These are phyloP conservation scores for Spicauda simplicius DNA, from an alignment of 2,888 invertebrate genomes.

Conservation along the genomic window DNA sequence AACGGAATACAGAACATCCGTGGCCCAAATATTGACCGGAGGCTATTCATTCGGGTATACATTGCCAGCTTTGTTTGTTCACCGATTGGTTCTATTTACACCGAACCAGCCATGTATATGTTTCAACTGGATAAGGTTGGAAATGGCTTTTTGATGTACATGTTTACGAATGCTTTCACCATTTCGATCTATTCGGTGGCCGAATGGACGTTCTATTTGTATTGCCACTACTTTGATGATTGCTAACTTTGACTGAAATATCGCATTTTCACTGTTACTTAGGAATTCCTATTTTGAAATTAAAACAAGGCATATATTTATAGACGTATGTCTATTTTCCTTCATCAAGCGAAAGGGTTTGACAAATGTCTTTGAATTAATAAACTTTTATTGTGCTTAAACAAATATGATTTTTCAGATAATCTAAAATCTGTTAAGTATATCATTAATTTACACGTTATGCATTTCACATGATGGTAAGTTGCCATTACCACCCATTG, in stretches of 20 bases:
- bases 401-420: no score
- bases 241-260: constrained; percentile 1
- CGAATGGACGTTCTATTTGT: constrained; percentile 18
- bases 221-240: constrained; percentile 4
- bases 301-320: no score
- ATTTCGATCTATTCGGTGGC: constrained; percentile 10
- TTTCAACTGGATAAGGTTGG: constrained; percentile 3
- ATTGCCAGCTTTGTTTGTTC: background rate
- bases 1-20: background rate
- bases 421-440: no score
- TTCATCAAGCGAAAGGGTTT: no score
- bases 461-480: no score
- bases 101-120: constrained; percentile 17
- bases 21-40: background rate
- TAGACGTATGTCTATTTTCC: no score
- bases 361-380: no score
- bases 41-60: constrained; percentile 2
- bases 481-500: no score
- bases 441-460: no score
- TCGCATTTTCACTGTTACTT: background rate
- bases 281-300: no score
- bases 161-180: constrained; percentile 23
- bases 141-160: constrained; percentile 9
- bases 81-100: background rate
- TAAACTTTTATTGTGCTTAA: no score